These are phyloP conservation scores for Brachyopa scutellaris DNA, from an alignment of 2,888 invertebrate species.

Conservation along the genomic window DNA sequence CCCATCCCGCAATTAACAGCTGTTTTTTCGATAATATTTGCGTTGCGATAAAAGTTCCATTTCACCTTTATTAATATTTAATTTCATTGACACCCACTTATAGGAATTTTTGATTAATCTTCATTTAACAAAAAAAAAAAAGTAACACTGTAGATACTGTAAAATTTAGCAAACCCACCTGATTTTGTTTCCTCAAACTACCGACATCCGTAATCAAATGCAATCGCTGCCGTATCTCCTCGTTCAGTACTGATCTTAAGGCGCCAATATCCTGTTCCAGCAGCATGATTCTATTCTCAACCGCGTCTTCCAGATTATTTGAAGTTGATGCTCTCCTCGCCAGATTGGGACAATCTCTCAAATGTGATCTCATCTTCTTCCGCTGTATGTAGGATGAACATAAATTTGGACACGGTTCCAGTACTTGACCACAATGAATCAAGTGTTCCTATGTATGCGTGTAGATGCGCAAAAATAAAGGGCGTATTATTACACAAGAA, in stretches of 20 bases:
- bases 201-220: conserved; percentile 81
- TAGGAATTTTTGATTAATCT: too few species aligned
- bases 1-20: conserved; percentile 22
- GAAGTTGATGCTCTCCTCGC: conserved; percentile 50
- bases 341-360: conserved; percentile 81
- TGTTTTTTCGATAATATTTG: conserved; percentile 32
- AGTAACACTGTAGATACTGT: too few species aligned
- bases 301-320: conserved; percentile 73
- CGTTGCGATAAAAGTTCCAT: conserved; percentile 4
- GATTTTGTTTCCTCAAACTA: conserved; percentile 80
- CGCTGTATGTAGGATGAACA: conserved; percentile 88
- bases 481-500: conserved; percentile 46
- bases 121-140: too few species aligned
- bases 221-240: conserved; percentile 81
- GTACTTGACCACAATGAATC: conserved; percentile 87
- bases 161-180: conserved; percentile 73
- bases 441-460: conserved; percentile 84
- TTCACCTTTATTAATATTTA: not conserved
- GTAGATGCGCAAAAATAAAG: conserved; percentile 34
- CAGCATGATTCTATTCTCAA: conserved; percentile 76
- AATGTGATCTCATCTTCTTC: conserved; percentile 85
- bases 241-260: conserved; percentile 79
- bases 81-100: not conserved
- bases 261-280: conserved; percentile 78
- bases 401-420: conserved; percentile 87